Conservation (phyloP, 2,113 vertebrate genomes). For the Cepphus grylle region DNA sequence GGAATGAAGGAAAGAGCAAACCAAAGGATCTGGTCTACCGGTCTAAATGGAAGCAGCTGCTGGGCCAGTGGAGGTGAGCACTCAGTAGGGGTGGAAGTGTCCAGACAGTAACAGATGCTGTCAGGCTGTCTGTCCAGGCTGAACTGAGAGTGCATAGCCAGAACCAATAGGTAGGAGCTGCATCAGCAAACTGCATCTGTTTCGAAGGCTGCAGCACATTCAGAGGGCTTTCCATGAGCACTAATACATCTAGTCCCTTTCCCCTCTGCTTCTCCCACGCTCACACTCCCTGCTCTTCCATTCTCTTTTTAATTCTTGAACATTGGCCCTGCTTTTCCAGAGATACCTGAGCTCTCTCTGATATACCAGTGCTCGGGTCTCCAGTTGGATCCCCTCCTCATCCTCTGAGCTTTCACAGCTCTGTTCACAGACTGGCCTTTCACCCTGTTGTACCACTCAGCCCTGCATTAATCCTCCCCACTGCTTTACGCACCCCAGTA, state of each 20-base stretch:
- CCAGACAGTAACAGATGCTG: neutral
- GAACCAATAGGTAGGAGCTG: neutral
- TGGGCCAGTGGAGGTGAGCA: neutral
- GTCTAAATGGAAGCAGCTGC: neutral
- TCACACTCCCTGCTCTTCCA: neutral
- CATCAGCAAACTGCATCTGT: neutral
- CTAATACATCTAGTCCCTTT: neutral
- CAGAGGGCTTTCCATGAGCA: neutral
- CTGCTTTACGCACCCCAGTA: rapidly evolving
- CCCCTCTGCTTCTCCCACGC: neutral
- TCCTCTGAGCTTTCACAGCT: neutral
- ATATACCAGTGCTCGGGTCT: rapidly evolving
- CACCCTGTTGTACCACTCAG: rapidly evolving
- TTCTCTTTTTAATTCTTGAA: neutral
- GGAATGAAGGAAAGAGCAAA: neutral
- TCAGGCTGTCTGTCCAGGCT: neutral
- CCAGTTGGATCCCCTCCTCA: neutral
- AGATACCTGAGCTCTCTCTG: neutral
- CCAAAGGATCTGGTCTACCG: neutral
- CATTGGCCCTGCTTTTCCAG: neutral
- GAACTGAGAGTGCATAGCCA: neutral
- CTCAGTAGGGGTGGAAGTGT: neutral
- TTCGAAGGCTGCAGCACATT: neutral
- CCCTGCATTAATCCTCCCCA: neutral
- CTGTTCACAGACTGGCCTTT: neutral